A percentile compares a stretch with the other conserved stretches of the same genome.
phyloP scores from a whole-genome alignment of 2,888 invertebrate species.

The Patella caerulea region DNA sequence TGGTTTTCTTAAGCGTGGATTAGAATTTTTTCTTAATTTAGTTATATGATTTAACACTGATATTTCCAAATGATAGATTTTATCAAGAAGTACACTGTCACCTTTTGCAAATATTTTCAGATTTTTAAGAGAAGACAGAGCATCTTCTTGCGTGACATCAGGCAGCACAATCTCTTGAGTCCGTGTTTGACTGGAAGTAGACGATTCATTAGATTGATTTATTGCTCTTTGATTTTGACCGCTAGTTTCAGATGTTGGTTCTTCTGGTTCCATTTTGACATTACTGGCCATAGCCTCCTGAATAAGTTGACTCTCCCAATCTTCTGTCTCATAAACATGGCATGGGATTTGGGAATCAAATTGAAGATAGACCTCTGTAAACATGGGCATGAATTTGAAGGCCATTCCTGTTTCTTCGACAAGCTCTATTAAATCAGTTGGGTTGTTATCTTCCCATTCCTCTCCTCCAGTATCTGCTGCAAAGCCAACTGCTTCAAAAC shows the following conservation, averaged over 20 bases:
- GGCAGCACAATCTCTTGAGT: not conserved
- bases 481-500: slow-evolving; percentile 28
- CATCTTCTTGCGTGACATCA: slow-evolving; percentile 16
- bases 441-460: slow-evolving; percentile 13
- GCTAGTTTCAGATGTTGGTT: not conserved
- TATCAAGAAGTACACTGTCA: not conserved
- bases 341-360: slow-evolving; percentile 33
- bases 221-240: not conserved
- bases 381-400: slow-evolving; percentile 31
- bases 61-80: not conserved
- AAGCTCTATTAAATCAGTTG: slow-evolving; percentile 20
- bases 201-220: not conserved
- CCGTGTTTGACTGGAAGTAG: not conserved
- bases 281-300: slow-evolving; percentile 17
- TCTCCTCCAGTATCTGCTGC: slow-evolving; percentile 16
- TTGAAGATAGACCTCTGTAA: slow-evolving; percentile 25
- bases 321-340: slow-evolving; percentile 24
- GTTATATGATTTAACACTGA: slow-evolving; percentile 2
- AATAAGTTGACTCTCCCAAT: slow-evolving; percentile 28
- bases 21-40: not conserved
- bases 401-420: slow-evolving; percentile 26
- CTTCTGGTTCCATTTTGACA: slow-evolving; percentile 31
- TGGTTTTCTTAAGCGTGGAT: not conserved
- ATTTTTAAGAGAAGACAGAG: slow-evolving; percentile 25
- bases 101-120: slow-evolving; percentile 25